phyloP scores from a whole-genome alignment of 2,113 vertebrate genomes.

The Fregata magnificens region DNA sequence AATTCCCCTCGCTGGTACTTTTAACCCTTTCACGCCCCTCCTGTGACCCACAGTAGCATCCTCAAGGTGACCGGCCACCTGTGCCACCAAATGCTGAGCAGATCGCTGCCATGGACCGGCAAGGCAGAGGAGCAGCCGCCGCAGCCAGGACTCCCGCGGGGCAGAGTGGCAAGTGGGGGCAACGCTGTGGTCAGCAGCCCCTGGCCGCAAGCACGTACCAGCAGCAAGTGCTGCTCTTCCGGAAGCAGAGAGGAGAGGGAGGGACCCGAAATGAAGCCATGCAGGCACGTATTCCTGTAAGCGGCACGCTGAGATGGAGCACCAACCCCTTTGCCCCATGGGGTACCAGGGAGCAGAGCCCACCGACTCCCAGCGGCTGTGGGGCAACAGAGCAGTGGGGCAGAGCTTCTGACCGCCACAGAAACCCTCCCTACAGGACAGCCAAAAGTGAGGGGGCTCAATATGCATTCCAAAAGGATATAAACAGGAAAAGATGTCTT shows the following conservation, averaged over 20 bases:
- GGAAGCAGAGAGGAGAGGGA: constrained; percentile 11
- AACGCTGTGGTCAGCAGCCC: not conserved
- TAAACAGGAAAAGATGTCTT: not conserved
- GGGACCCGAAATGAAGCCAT: not conserved
- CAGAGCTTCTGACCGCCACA: not conserved
- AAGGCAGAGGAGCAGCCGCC: not conserved
- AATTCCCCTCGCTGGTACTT: not conserved
- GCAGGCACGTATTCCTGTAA: not conserved
- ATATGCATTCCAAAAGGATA: not conserved
- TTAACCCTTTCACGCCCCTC: not conserved
- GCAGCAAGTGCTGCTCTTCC: not conserved
- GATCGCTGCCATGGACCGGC: fast-evolving
- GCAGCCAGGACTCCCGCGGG: not conserved
- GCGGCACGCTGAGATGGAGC: not conserved
- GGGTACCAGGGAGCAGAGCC: not conserved
- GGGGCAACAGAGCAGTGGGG: not conserved
- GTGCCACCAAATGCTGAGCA: fast-evolving
- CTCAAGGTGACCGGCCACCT: not conserved
- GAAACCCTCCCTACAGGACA: not conserved
- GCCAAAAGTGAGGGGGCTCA: not conserved
- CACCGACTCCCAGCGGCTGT: not conserved
- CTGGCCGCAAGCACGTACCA: not conserved
- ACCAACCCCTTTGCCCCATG: fast-evolving
- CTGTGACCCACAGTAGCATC: not conserved
- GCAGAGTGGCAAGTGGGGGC: not conserved